phyloP scores from a whole-genome alignment of 1,140 invertebrate species.

The Aphidius gifuensis region DNA sequence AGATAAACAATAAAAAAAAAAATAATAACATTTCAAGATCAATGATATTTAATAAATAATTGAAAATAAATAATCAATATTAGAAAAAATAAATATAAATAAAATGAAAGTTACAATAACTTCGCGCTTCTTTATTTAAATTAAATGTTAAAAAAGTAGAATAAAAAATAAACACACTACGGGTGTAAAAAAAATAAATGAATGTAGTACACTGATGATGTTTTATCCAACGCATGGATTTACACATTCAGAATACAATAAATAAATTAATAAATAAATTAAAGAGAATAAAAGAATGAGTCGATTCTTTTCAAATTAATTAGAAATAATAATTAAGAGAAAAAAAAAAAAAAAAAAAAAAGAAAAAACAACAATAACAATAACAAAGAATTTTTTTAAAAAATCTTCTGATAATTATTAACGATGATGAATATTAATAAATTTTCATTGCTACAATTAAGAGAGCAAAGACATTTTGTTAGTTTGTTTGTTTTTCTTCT shows the following conservation, averaged over 20 bases:
- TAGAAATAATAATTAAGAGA: slow-evolving; percentile 25
- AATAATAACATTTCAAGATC: slow-evolving; percentile 30
- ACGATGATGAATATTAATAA: too few relatives aligned
- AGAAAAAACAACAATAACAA: slow-evolving; percentile 3
- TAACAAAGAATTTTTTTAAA: too few relatives aligned
- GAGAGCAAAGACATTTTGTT: neutral
- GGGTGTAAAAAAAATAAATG: neutral
- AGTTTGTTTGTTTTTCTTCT: slow-evolving; percentile 27
- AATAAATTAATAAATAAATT: slow-evolving; percentile 5
- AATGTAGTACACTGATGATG: neutral
- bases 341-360: slow-evolving; percentile 21
- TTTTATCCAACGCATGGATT: neutral
- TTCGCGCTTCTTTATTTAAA: slow-evolving; percentile 20
- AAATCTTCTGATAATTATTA: too few relatives aligned
- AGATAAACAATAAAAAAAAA: slow-evolving; percentile 12
- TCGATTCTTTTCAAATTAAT: slow-evolving; percentile 17
- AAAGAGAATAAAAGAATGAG: slow-evolving; percentile 15
- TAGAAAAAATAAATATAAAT: slow-evolving; percentile 13
- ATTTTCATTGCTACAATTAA: slow-evolving; percentile 4
- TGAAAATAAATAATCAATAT: slow-evolving; percentile 12
- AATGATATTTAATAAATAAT: slow-evolving; percentile 7
- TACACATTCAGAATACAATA: neutral
- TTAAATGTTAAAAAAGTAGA: slow-evolving; percentile 8
- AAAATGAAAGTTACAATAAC: slow-evolving; percentile 5
- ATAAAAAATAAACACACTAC: neutral